These are phyloP conservation scores for Dolichallabes microphthalmus DNA, from an alignment of 2,113 vertebrate genomes.

Conservation along the genomic window DNA sequence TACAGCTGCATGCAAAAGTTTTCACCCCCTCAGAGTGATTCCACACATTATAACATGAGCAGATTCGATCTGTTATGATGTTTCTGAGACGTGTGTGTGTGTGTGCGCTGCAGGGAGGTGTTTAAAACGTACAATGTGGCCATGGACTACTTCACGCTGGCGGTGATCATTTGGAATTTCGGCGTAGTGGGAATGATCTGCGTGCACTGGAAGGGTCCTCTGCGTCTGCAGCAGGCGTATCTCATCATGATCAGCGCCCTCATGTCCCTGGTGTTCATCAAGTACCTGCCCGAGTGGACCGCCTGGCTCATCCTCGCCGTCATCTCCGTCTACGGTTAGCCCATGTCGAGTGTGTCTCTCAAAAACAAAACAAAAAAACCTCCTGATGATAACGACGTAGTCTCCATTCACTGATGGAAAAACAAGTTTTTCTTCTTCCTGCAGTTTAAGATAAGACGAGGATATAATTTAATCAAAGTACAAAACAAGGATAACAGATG, in stretches of 20 bases:
- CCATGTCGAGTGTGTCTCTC: background rate
- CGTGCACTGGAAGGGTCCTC: conserved; percentile 97
- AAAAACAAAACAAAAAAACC: no score
- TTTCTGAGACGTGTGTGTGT: background rate
- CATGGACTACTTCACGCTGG: conserved; percentile 92
- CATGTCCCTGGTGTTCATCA: conserved; percentile 99
- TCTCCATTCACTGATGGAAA: background rate
- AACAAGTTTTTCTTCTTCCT: background rate
- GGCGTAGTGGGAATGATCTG: conserved; percentile 98
- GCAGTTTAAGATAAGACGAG: conserved; percentile 2
- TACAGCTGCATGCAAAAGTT: background rate
- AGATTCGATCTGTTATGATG: background rate
- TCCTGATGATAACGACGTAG: background rate
- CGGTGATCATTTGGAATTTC: conserved; percentile 93
- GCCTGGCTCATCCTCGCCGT: conserved; percentile 96
- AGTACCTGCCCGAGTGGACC: conserved; percentile 98
- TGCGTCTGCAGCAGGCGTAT: conserved; percentile 96
- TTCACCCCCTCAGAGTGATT: background rate
- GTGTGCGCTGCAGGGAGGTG: conserved; percentile 79
- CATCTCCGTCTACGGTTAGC: conserved; percentile 96
- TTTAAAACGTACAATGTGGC: conserved; percentile 98
- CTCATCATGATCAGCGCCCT: conserved; percentile 99
- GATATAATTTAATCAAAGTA: background rate
- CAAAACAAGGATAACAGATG: conserved; percentile 11
- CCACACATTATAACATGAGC: background rate